Base-by-base conservation (phyloP, 2,888 invertebrate genomes). In the Proisotoma minuta region DNA sequence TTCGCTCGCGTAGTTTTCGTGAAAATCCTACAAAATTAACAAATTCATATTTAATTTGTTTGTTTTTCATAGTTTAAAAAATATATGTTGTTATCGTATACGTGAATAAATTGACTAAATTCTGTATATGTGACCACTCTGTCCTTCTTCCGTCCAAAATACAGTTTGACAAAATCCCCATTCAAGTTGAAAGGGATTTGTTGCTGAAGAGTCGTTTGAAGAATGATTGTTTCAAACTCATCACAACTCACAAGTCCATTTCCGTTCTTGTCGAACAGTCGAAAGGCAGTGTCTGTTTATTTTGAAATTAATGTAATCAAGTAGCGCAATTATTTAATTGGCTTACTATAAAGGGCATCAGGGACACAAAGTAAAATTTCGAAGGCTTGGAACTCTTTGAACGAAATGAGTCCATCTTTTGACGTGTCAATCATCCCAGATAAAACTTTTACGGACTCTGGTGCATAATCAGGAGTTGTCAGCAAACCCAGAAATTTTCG, bases 1-100 rank as follows among this genome's bases (percentile, higher is more conserved):
- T 73, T 82, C 81, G 28, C 80, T 75, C 18, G 83, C 83, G 75
- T 83, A 83, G 70, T 83, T 83, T 68, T 84, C 83, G 74, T 84
- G 83, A 73, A 83, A 84, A 74, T 84, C 84, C 81, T 81, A 34
- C 8, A 10, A 53, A 12, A 23, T 24, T 77, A 48, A 23, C 12
- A 59, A 2, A n/a, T n/a, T n/a, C n/a, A 24, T 51, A 12, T 22
- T 23, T 27, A 27, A 15, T 8, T 22, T 12, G 2, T 29, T 3
- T 12, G 20, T 29, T 28, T 28, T 52, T 20, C 20, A 29, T 27
- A 5, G 20, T n/a, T 57, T 43, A 20, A 51, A 26, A n/a, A n/a
- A n/a, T n/a, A n/a, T n/a, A n/a, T n/a, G n/a, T n/a, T n/a, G n/a
- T n/a, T n/a, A 78, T 76, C n/a, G n/a, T n/a, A n/a, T 75, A 81